Evolutionary conservation across 2,888 invertebrate genomes (phyloP), one percentile per base, ranked within the genome.

Genomic region (Phortica magna): DNA sequence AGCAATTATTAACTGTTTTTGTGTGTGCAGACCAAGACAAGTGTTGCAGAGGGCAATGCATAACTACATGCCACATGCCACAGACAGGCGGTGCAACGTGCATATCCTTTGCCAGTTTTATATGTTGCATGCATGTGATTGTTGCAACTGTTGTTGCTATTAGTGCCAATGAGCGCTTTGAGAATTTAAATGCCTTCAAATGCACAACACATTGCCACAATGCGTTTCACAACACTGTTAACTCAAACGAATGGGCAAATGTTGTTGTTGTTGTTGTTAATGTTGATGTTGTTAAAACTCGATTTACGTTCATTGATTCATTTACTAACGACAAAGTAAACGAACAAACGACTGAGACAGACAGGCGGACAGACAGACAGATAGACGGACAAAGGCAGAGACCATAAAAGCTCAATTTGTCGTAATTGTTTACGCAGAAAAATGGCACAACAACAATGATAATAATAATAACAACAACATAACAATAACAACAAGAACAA

Each of bases 391-490:
- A 17, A 14, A 43, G 71, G 7, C 43, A 57, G 84, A 84, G 84
- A 84, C 88, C 83, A 88, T 88, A 88, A 88, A 88, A 83, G 87
- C 83, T 85, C 89, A 88, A 88, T 88, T 88, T 88, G 88, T 88
- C 88, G 89, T 88, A 88, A 88, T 88, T 89, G 88, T 88, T 88
- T 89, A 88, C 85, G 89, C 87, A 87, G 88, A 89, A 89, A 84
- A 83, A 84, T 84, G 64, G 80, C 81, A 83, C 83, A 82, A 80
- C 80, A 81, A 84, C 81, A 22, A 7, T 7, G 6, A 7, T 31
- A 61, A 75, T 22, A 55, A 71, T 61, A 74, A 61, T 14, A 22
- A 19, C n/a, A 42, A 39, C 53, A 17, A 65, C 68, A n/a, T n/a
- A 70, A 64, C 57, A 75, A 68, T 12, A 74, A 73, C 39, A 2